Evolutionary conservation across 2,797 vertebrate species (phyloP).

Genomic region (Denticeps clupeoides): DNA sequence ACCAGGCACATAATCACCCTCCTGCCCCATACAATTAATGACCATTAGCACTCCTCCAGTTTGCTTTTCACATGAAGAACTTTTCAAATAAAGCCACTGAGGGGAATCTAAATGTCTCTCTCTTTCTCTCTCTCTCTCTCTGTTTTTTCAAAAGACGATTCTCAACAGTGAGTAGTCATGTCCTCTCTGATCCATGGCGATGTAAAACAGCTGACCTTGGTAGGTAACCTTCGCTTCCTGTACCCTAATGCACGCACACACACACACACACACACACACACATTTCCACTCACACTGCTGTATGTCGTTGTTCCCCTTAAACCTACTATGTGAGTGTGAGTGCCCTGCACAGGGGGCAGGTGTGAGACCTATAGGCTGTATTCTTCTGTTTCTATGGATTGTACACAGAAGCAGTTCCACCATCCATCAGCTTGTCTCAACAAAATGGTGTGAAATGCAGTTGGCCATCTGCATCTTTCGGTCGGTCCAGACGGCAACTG

Average conservation of each 20-base stretch:
- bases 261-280: constrained; percentile 13
- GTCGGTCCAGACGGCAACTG: too few relatives aligned
- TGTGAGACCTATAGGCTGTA: too few relatives aligned
- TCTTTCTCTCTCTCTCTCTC: constrained; percentile 10
- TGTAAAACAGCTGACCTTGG: constrained; percentile 22
- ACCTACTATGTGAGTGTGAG: constrained; percentile 9
- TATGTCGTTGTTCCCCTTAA: constrained; percentile 8
- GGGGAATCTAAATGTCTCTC: constrained; percentile 7
- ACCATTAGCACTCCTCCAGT: not conserved
- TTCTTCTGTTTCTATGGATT: constrained; percentile 1
- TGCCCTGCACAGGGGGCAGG: constrained; percentile 6
- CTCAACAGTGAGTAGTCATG: constrained; percentile 13
- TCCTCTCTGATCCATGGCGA: constrained; percentile 9
- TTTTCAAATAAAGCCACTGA: not conserved
- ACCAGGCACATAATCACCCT: not conserved
- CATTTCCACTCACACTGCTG: not conserved
- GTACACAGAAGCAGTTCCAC: not conserved
- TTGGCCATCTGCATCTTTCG: too few relatives aligned
- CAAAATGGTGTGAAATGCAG: not conserved
- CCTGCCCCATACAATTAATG: not conserved
- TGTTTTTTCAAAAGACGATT: constrained; percentile 3
- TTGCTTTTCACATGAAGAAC: not conserved
- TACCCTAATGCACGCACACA: constrained; percentile 11
- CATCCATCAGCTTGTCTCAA: not conserved
- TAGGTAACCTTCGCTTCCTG: constrained; percentile 14